phyloP scores from a whole-genome alignment of 64 coral and sea anemone species.

The Trachythela sp. region DNA sequence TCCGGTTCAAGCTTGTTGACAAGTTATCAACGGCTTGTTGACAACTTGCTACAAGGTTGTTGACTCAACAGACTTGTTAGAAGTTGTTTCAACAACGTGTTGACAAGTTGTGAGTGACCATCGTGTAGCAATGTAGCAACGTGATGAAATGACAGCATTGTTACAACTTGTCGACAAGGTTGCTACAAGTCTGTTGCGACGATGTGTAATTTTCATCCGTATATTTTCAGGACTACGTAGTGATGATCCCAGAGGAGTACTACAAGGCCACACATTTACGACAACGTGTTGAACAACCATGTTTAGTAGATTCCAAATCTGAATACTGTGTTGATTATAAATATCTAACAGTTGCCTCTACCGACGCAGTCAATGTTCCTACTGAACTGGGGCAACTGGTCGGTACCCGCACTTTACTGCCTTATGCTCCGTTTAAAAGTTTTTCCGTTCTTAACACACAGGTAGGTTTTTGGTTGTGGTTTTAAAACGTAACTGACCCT shows the following conservation, averaged over 20 bases:
- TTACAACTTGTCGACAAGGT: no score
- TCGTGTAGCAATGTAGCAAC: no score
- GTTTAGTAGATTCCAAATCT: slow-evolving; percentile 43
- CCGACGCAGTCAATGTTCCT: slow-evolving; percentile 44
- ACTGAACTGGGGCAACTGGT: slow-evolving; percentile 28
- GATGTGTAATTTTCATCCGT: background rate
- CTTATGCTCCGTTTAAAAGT: slow-evolving; percentile 31
- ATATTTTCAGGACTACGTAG: slow-evolving; percentile 65
- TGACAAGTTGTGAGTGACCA: no score
- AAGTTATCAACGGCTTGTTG: no score
- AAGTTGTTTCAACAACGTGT: no score
- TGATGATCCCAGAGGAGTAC: slow-evolving; percentile 84
- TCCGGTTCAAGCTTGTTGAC: no score
- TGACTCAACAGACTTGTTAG: no score
- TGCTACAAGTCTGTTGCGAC: background rate
- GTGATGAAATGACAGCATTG: no score
- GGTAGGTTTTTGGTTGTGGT: no score
- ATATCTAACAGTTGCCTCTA: slow-evolving; percentile 34
- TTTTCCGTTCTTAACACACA: slow-evolving; percentile 4
- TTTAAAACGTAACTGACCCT: no score
- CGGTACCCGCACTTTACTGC: background rate
- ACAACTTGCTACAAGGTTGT: no score
- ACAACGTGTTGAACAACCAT: slow-evolving; percentile 60
- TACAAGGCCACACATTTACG: slow-evolving; percentile 55
- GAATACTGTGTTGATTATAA: slow-evolving; percentile 63